Percentiles rank a stretch among this genome's conserved stretches.
These are phyloP conservation scores for Hofmannophila pseudospretella DNA, from an alignment of 2,888 invertebrate species.

Conservation along the genomic window DNA sequence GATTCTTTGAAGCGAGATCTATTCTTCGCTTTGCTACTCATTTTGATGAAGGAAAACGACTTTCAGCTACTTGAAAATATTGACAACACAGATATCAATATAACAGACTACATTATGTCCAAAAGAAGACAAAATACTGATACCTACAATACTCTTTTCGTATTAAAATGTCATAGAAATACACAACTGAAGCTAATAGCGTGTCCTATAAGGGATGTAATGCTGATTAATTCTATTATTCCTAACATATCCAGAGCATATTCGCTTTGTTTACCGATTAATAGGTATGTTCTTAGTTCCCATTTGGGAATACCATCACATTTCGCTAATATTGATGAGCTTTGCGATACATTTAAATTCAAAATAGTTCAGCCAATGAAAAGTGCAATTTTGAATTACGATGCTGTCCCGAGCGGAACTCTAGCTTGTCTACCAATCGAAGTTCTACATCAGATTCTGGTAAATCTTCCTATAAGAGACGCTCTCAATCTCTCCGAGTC, in stretches of 20 bases:
- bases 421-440: constrained; percentile 35
- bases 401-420: constrained; percentile 25
- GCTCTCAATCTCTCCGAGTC: constrained; percentile 30
- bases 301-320: constrained; percentile 24
- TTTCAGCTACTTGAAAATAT: constrained; percentile 27
- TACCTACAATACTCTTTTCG: constrained; percentile 23
- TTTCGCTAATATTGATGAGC: constrained; percentile 22
- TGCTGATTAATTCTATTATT: constrained; percentile 32
- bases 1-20: constrained; percentile 39
- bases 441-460: constrained; percentile 29
- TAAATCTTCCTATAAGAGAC: constrained; percentile 27
- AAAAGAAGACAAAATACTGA: constrained; percentile 15
- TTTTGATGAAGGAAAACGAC: constrained; percentile 40
- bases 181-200: constrained; percentile 29
- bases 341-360: constrained; percentile 24
- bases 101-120: constrained; percentile 27
- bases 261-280: constrained; percentile 29
- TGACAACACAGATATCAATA: constrained; percentile 16
- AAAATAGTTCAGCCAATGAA: constrained; percentile 31
- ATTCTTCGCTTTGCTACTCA: constrained; percentile 37
- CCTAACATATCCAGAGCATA: constrained; percentile 22
- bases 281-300: constrained; percentile 21
- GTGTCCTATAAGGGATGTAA: constrained; percentile 23
- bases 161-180: constrained; percentile 24
- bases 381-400: constrained; percentile 27